Percentiles rank a stretch among this genome's conserved stretches.
phyloP scores from a whole-genome alignment of 1,140 invertebrate genomes.

The Grapholita molesta region DNA sequence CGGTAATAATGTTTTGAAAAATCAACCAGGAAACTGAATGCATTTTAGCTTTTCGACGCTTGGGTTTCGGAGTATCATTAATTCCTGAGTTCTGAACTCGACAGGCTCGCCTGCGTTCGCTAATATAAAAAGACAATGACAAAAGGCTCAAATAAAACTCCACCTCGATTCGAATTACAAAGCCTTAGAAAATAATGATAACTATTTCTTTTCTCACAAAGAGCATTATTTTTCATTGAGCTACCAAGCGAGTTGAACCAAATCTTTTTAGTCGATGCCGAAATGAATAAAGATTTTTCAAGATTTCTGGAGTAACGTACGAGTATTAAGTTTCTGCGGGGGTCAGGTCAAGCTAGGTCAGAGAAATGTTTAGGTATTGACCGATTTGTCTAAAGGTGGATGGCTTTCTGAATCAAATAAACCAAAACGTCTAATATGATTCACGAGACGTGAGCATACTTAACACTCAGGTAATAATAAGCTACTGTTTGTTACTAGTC shows the following conservation, averaged over 20 bases:
- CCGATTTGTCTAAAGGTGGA: not conserved
- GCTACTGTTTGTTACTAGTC: too few species aligned
- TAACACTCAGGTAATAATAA: too few species aligned
- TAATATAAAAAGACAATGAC: conserved; percentile 8
- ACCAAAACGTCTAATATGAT: too few species aligned
- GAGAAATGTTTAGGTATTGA: not conserved
- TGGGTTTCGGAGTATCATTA: not conserved
- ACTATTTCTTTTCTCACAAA: conserved; percentile 8
- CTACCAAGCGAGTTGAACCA: not conserved
- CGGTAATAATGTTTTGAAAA: not conserved
- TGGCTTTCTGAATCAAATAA: too few species aligned
- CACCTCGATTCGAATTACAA: not conserved
- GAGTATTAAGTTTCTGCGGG: conserved; percentile 15
- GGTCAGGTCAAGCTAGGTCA: not conserved
- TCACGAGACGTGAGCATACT: too few species aligned
- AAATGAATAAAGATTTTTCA: conserved; percentile 39
- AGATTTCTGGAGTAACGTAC: conserved; percentile 31
- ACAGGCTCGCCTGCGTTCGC: not conserved
- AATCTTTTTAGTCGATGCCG: not conserved
- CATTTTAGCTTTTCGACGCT: not conserved
- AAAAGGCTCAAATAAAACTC: conserved; percentile 13
- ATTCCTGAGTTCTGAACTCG: conserved; percentile 1
- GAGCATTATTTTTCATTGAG: conserved; percentile 2
- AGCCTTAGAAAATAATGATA: conserved; percentile 8
- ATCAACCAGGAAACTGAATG: conserved; percentile 1